Evolutionary conservation across 2,888 invertebrate species (phyloP).

Genomic region (Plebejus melissa): DNA sequence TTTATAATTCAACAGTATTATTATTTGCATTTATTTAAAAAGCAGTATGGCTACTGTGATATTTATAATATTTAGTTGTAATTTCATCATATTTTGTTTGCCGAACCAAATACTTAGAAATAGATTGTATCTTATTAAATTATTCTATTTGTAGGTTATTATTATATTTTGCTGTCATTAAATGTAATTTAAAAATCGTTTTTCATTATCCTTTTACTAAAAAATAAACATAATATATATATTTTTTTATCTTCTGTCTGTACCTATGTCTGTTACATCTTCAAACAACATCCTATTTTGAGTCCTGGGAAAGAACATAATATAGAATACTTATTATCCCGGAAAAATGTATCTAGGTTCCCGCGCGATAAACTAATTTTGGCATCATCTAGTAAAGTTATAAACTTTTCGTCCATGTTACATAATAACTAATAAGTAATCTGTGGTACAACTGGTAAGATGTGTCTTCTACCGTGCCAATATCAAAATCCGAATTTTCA

Average conservation of each 20-base stretch:
- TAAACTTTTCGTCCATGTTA: no score
- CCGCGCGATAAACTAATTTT: not conserved
- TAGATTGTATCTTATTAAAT: not conserved
- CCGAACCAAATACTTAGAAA: constrained; percentile 23
- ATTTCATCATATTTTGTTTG: not conserved
- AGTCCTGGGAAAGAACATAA: not conserved
- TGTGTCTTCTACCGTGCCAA: no score
- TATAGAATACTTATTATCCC: not conserved
- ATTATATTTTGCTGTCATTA: constrained; percentile 1
- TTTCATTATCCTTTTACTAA: not conserved
- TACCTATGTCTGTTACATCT: no score
- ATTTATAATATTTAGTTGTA: constrained; percentile 20
- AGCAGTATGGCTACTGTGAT: constrained; percentile 29
- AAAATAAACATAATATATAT: no score
- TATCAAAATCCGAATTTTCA: no score
- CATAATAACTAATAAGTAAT: no score
- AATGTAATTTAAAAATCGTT: not conserved
- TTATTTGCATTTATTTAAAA: constrained; percentile 28
- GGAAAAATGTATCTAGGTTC: not conserved
- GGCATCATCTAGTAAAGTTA: not conserved
- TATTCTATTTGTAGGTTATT: constrained; percentile 8
- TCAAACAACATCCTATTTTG: not conserved
- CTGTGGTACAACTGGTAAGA: no score
- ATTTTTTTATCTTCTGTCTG: no score
- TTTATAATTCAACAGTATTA: constrained; percentile 31